These are phyloP conservation scores for Eulemur mongoz DNA, from an alignment of 2,797 vertebrate species.

Conservation along the genomic window DNA sequence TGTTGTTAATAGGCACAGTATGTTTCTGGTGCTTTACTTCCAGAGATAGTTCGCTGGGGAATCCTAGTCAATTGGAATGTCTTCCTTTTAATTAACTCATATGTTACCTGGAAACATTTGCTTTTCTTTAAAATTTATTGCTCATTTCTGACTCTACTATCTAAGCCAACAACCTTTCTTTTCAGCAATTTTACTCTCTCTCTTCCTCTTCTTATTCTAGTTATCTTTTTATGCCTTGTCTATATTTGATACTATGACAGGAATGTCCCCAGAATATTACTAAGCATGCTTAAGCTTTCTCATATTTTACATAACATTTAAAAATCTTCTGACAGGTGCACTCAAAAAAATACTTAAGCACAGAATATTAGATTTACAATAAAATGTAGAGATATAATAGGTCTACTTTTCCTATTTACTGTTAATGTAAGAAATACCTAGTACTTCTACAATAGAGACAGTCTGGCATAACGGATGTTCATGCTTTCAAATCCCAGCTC, in stretches of 20 bases:
- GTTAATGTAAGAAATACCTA: neutral
- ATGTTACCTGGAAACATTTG: neutral
- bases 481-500: neutral
- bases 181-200: neutral
- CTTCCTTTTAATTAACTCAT: slow-evolving; percentile 15
- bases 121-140: neutral
- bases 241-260: neutral
- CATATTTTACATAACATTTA: neutral
- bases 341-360: neutral
- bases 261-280: neutral
- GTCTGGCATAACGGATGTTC: neutral
- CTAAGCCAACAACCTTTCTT: neutral
- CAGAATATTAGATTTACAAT: neutral
- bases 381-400: neutral
- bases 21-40: neutral
- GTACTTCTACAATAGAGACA: neutral
- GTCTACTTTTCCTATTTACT: neutral
- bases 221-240: neutral
- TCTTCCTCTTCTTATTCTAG: neutral
- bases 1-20: neutral
- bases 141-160: neutral
- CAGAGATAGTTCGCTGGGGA: neutral
- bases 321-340: neutral
- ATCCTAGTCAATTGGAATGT: neutral
- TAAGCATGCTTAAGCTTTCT: neutral